phyloP scores from a whole-genome alignment of 2,888 invertebrate species.

The Trypoxylon attenuatum region DNA sequence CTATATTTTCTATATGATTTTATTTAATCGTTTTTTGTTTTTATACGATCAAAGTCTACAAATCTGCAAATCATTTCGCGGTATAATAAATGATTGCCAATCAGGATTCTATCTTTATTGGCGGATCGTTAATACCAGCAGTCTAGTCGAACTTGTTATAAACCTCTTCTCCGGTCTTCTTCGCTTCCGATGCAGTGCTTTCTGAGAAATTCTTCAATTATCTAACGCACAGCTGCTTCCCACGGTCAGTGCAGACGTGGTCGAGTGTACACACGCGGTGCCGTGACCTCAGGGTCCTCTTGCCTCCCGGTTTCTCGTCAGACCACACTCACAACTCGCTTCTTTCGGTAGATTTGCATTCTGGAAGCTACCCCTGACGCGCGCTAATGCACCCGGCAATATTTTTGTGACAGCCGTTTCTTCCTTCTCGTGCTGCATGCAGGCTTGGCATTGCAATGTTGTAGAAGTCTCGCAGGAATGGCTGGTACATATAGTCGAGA shows the following conservation, averaged over 20 bases:
- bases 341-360: constrained; percentile 50
- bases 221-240: constrained; percentile 49
- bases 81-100: too few relatives aligned
- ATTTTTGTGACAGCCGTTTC: constrained; percentile 7
- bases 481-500: too few relatives aligned
- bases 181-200: constrained; percentile 40
- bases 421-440: too few relatives aligned
- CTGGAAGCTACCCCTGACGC: constrained; percentile 12
- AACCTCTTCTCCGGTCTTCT: too few relatives aligned
- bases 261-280: not conserved
- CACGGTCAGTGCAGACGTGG: constrained; percentile 41
- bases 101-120: too few relatives aligned
- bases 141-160: constrained; percentile 18
- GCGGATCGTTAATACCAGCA: too few relatives aligned
- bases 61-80: too few relatives aligned
- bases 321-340: constrained; percentile 34
- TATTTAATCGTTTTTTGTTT: too few relatives aligned
- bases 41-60: too few relatives aligned
- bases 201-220: constrained; percentile 57
- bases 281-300: constrained; percentile 24
- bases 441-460: too few relatives aligned
- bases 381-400: constrained; percentile 20
- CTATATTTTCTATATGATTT: too few relatives aligned
- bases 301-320: constrained; percentile 13
- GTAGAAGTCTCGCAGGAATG: not conserved